Evolutionary conservation across 2,888 invertebrate species (phyloP), one percentile per base, ranked within the genome.

Genomic region (Tetragonisca angustula): DNA sequence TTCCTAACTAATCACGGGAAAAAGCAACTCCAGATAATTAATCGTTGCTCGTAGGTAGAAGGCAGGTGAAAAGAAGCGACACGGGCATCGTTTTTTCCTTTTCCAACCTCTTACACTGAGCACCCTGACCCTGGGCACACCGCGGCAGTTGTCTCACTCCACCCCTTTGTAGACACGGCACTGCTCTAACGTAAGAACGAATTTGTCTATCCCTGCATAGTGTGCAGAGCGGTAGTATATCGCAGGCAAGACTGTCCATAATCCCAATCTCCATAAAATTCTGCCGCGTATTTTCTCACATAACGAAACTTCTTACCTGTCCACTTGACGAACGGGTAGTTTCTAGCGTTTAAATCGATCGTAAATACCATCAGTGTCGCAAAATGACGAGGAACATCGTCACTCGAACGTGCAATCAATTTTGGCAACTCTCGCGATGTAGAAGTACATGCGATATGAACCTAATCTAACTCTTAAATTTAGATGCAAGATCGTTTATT

Each of bases 41-140:
- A 88, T 84, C 83, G 78, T 81, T 81, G 82, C 83, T 87, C 85
- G 86, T 83, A 62, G 2, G 86, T 83, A 62, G 2, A 74, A 64
- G 84, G 88, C 90, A 90, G 89, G 90, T 90, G 90, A 90, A 88
- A 88, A 85, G 84, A 87, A 88, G 87, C 88, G 90, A 88, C 85
- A 85, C 84, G 90, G 87, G 81, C 85, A 88, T 79, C 78, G 83
- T 88, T 86, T 87, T 84, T 89, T 89, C 89, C 79, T 90, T 89
- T 86, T 89, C 85, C 79, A 82, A 81, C 79, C 80, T 89, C 89
- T 89, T 89, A 83, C 86, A 81, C 79, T 64, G 83, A 85, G 88
- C 90, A 89, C 90, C 90, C 90, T 90, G 90, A 90, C 90, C 90
- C 90, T 90, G 87, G 89, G 81, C 85, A 90, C 89, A 80, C 36